Percentiles rank a stretch among this genome's conserved stretches.
Evolutionary conservation across 2,888 invertebrate genomes (phyloP).

Genomic region (Ormyrus nitidulus): DNA sequence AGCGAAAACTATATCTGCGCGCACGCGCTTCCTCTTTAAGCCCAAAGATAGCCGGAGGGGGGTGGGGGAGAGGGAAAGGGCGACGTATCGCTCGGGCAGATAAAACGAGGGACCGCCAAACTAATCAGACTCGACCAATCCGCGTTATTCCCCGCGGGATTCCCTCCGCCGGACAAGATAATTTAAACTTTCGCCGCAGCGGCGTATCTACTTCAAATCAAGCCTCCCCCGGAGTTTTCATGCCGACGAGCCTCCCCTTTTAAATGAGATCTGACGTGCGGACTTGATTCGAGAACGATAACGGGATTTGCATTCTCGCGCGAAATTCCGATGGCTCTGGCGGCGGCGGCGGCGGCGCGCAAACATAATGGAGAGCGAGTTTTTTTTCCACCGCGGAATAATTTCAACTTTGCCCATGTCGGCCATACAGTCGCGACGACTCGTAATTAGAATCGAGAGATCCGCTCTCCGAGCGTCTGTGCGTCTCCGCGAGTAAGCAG

Average conservation of each 20-base stretch:
- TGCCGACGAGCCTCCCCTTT: slow-evolving; percentile 7
- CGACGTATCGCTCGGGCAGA: neutral
- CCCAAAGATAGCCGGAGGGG: neutral
- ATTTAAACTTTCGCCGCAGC: slow-evolving; percentile 69
- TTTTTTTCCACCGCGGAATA: slow-evolving; percentile 50
- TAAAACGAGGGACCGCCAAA: slow-evolving; percentile 63
- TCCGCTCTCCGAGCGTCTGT: neutral
- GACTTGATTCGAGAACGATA: slow-evolving; percentile 36
- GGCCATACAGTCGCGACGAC: slow-evolving; percentile 32
- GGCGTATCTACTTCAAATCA: slow-evolving; percentile 58
- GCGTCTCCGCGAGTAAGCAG: neutral
- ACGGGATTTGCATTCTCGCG: slow-evolving; percentile 54
- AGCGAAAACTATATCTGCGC: slow-evolving; percentile 25
- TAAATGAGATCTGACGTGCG: slow-evolving; percentile 46
- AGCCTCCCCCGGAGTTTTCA: neutral
- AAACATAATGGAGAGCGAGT: slow-evolving; percentile 1
- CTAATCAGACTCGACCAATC: slow-evolving; percentile 73
- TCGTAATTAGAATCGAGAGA: slow-evolving; percentile 55
- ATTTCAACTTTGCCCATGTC: slow-evolving; percentile 60
- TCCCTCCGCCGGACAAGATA: slow-evolving; percentile 68
- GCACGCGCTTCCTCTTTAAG: slow-evolving; percentile 8
- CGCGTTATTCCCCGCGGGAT: slow-evolving; percentile 63
- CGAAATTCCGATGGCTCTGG: slow-evolving; percentile 22
- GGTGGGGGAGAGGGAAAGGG: slow-evolving; percentile 46
- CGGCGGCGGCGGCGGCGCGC: neutral